These are phyloP conservation scores for Chunga burmeisteri DNA, from an alignment of 2,113 vertebrate species.

Conservation along the genomic window DNA sequence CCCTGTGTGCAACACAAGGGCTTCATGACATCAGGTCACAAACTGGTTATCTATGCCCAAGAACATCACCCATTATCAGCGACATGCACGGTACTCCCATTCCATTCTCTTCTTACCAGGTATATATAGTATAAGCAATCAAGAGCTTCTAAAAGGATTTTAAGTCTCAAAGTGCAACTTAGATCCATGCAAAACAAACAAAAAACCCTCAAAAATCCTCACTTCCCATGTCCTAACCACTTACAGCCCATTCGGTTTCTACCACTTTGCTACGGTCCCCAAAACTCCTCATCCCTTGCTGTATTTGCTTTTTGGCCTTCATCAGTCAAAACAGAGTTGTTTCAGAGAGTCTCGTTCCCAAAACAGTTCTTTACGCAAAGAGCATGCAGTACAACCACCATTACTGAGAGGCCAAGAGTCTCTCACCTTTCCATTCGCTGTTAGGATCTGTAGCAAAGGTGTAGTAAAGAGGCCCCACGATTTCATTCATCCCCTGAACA, in stretches of 20 bases:
- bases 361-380: background rate
- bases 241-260: background rate
- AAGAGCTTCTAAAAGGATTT: background rate
- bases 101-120: background rate
- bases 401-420: background rate
- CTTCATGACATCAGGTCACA: background rate
- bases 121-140: background rate
- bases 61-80: background rate
- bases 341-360: background rate
- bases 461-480: constrained; percentile 96
- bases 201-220: background rate
- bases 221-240: background rate
- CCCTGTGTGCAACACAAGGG: background rate
- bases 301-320: background rate
- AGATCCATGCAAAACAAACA: background rate
- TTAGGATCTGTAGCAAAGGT: constrained; percentile 96
- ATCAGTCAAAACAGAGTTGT: background rate
- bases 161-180: background rate
- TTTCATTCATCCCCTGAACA: constrained; percentile 98
- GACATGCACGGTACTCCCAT: background rate
- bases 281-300: background rate
- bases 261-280: background rate
- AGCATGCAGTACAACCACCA: rapidly evolving
- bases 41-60: background rate
- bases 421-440: constrained; percentile 89